A percentile compares a stretch with the other conserved stretches of the same genome.
These are phyloP conservation scores for Dromas ardeola DNA, from an alignment of 2,113 vertebrate species.

Conservation along the genomic window DNA sequence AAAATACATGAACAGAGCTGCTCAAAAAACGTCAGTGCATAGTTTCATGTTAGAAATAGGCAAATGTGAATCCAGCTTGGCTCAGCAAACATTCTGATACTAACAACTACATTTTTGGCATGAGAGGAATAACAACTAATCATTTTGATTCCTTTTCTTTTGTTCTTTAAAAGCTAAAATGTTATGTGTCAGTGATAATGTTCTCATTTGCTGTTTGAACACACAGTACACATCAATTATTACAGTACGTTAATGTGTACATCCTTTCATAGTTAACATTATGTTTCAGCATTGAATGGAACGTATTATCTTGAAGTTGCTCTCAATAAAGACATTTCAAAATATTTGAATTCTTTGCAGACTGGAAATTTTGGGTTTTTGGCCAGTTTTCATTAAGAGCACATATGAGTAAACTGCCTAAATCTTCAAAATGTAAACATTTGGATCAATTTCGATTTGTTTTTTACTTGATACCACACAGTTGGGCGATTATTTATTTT, in stretches of 20 bases:
- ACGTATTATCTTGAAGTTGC: background rate
- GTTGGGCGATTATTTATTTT: background rate
- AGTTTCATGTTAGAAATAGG: background rate
- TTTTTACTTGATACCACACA: background rate
- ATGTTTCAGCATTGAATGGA: background rate
- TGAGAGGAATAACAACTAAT: background rate
- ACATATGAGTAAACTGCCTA: background rate
- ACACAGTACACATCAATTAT: background rate
- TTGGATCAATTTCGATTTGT: background rate
- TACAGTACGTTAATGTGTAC: background rate
- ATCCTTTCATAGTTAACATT: background rate
- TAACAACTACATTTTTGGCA: slow-evolving; percentile 1
- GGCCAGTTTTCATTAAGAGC: background rate
- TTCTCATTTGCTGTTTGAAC: background rate
- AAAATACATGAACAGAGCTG: background rate
- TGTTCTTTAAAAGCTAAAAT: background rate
- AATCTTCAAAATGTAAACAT: background rate
- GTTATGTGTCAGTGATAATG: background rate
- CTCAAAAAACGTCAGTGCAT: background rate
- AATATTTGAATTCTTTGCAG: background rate
- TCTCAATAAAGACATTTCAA: background rate
- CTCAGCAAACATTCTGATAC: background rate
- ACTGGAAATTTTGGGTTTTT: background rate
- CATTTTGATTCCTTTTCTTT: slow-evolving; percentile 17
- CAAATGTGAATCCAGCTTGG: background rate